Base-by-base conservation (phyloP, 92 coral and sea anemone genomes). In the Meandrina meandrites region DNA sequence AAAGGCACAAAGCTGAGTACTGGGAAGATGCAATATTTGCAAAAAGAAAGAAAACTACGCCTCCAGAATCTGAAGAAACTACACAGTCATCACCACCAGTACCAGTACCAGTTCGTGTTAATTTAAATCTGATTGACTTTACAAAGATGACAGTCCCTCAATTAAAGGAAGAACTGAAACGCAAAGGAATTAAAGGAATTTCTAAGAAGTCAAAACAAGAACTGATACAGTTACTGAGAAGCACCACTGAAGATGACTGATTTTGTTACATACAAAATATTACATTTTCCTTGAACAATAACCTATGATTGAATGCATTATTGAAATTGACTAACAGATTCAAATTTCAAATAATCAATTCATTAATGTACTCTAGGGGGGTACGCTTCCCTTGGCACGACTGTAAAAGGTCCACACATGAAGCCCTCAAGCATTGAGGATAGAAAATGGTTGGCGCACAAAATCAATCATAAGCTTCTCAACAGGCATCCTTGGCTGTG, bases 1-100 rank as follows among this genome's bases (percentile, higher is more conserved):
- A 36, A 7, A 92, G 89, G 67, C 81, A 78, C 17, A 74, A 92
- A 21, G 21, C 78, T 11, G 85, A 40, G 19, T 93, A 93, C 91
- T 90, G 95, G 92, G 77, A 88, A 1, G 81, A 84, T 30, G 91
- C 73, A 37, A 90, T 88, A 50, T 76, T 47, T 34, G 28, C 87
- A 82, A 90, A 86, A 80, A 82, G 87, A 40, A 82, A 82, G 69
- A 73, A 84, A 85, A 36, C 68, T 47, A 0, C 13, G 0, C 68
- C 36, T 0, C 77, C n/a, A n/a, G n/a, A n/a, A n/a, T n/a, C 77
- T 36, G 67, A 47, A 40, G 27, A 0, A 14, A 62, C 27, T 17
- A 5, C 69, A 14, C 67, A 19, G 51, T 42, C 40, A 8, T 19
- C 8, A 73, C 24, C 77, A 9, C 5, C 1, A n/a, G n/a, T 48